These are phyloP conservation scores for Podarcis siculus DNA, from an alignment of 2,797 vertebrate genomes.

Conservation along the genomic window DNA sequence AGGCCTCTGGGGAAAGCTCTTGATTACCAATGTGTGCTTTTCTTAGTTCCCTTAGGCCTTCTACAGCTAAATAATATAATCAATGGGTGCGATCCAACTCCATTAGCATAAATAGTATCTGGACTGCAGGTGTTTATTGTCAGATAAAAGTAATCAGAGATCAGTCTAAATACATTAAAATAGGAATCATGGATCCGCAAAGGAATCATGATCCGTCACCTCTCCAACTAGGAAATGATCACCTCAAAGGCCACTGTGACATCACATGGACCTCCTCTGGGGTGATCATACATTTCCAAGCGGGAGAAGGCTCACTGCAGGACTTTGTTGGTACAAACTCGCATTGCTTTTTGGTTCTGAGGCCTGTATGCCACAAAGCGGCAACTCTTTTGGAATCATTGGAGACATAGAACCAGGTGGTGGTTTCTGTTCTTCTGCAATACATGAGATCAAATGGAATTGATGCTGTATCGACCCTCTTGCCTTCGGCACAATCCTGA, in stretches of 20 bases:
- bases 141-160: neutral
- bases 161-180: neutral
- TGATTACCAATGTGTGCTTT: neutral
- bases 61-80: neutral
- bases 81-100: neutral
- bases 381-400: no score
- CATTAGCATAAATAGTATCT: neutral
- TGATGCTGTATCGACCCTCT: neutral
- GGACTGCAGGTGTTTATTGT: neutral
- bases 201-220: no score
- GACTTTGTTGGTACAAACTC: no score
- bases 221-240: no score
- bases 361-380: no score
- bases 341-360: no score
- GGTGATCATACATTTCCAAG: no score
- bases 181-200: neutral
- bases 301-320: no score
- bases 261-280: no score
- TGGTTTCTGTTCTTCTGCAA: neutral
- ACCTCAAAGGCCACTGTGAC: no score
- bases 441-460: neutral
- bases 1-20: neutral
- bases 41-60: neutral
- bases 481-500: neutral
- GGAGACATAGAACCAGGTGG: neutral